Base-by-base conservation (phyloP, 2,888 invertebrate genomes). In the Cactoblastis cactorum region DNA sequence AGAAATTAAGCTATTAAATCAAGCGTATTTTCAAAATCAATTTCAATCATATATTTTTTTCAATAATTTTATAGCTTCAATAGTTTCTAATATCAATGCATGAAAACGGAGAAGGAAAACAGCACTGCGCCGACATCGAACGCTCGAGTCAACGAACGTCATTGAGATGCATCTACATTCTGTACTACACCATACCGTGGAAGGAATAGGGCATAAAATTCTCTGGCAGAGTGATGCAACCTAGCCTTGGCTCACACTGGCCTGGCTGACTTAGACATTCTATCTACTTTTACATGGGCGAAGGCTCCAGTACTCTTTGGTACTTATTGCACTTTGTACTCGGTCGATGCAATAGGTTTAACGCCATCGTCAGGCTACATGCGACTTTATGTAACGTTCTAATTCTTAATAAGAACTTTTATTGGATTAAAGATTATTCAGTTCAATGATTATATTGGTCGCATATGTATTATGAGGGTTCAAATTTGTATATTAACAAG, bases 251-350 rank as follows among this genome's bases (percentile, higher is more conserved):
- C 88, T 89, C 75, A 76, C 82, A 86, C 87, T 88, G 86, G 87
- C 87, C 86, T 85, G 82, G 83, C 88, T 88, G 88, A 87, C 87
- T 89, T 89, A 89, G 88, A 89, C 88, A 88, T 89, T 89, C 88
- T 89, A 89, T 88, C 88, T 87, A 89, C 88, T 89, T 88, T 89
- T 89, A 88, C 86, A 81, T 82, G 71, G 71, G 76, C 80, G 83
- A 84, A 87, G 85, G 84, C 81, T 84, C 75, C 69, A 71, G 72
- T 75, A 76, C 75, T 77, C 65, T 63, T 66, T 72, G 69, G 80
- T 82, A 83, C 79, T 77, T 71, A 64, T 67, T 74, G 71, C 72
- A 74, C 67, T 69, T 58, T 66, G 72, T 71, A 74, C 72, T 72
- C 43, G 65, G 61, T 65, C 57, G 62, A 72, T 75, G 74, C 74